Evolutionary conservation across 2,113 vertebrate genomes (phyloP).

Genomic region (Aegypius monachus): DNA sequence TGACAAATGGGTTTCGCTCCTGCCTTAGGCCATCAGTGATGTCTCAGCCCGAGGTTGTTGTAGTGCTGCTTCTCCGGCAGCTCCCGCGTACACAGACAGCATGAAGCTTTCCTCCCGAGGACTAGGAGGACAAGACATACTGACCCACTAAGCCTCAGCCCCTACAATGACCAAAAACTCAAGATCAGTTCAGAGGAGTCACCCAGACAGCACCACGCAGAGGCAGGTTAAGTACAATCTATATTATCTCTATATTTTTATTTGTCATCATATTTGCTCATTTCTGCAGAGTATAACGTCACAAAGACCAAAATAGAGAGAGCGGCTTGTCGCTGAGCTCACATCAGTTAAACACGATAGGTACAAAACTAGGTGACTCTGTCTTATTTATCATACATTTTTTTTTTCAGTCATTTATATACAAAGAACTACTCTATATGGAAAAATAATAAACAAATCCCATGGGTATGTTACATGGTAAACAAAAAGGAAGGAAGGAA

Average conservation of each 20-base stretch:
- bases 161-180: background rate
- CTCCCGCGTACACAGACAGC: rapidly evolving
- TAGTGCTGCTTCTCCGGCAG: background rate
- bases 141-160: background rate
- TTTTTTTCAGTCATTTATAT: slow-evolving; percentile 74
- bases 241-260: slow-evolving; percentile 76
- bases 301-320: slow-evolving; percentile 80
- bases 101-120: rapidly evolving
- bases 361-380: slow-evolving; percentile 83
- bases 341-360: slow-evolving; percentile 71
- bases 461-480: slow-evolving; percentile 61
- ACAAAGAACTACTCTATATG: slow-evolving; percentile 78
- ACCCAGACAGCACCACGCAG: slow-evolving; percentile 34
- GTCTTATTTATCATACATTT: slow-evolving; percentile 73
- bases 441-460: slow-evolving; percentile 66
- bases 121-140: background rate
- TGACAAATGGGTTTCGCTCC: background rate
- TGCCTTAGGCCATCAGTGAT: background rate
- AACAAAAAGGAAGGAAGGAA: background rate
- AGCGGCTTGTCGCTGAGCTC: slow-evolving; percentile 70
- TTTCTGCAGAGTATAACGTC: slow-evolving; percentile 74
- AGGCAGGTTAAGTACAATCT: slow-evolving; percentile 71
- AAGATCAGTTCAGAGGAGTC: background rate
- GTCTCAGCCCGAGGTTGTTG: background rate
- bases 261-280: slow-evolving; percentile 73